Base-by-base conservation (phyloP, 2,797 vertebrate species). In the Tangara arthus region DNA sequence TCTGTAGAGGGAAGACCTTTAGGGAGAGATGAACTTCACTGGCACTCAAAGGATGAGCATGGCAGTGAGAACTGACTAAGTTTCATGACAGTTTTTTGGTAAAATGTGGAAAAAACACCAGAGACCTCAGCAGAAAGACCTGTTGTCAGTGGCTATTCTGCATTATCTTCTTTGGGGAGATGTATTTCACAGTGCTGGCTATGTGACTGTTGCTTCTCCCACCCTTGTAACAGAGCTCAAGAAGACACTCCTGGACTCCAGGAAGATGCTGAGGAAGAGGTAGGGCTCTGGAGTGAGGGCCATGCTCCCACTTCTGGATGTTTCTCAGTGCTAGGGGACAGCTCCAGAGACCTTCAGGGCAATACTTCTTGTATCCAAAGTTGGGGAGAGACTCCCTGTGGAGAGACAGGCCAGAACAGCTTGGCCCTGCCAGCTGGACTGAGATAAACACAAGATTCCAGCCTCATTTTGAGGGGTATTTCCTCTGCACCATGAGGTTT, bases 211-310 rank as follows among this genome's bases (percentile, higher is more conserved):
- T 93, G 60, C 68, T 91, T 28, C 17, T 8, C 8, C 17, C 15
- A 20, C 19, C 24, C 21, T 32, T 61, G 97, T 94, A 39, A 89
- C 20, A 99, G 99, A 98, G 55, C 81, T 98, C 71, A 97, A 39
- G 63, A 97, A 98, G 94, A 96, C 98, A 47, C 97, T 99, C 56
- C 83, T 94, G 91, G 98, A 98, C 64, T 98, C 98, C 94, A 98
- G 97, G 95, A 99, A 98, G 95, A 6, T 98, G 94, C 96, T 99
- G 77, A 98, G 96, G 91, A 99, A 98, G 97, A 96, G 97, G 99
- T 98, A 96, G 96, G 96, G 80, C 72, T 82, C 59, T 3, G 0
- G 16, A 32, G 6, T 1, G 8, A 75, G 41, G 35, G 23, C 14
- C 22, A 8, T 2, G 49, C 24, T 60, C 61, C 15, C 21, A 24